A percentile compares a stretch with the other conserved stretches of the same genome.
phyloP scores from a whole-genome alignment of 1,140 invertebrate genomes.

The Sipha flava region DNA sequence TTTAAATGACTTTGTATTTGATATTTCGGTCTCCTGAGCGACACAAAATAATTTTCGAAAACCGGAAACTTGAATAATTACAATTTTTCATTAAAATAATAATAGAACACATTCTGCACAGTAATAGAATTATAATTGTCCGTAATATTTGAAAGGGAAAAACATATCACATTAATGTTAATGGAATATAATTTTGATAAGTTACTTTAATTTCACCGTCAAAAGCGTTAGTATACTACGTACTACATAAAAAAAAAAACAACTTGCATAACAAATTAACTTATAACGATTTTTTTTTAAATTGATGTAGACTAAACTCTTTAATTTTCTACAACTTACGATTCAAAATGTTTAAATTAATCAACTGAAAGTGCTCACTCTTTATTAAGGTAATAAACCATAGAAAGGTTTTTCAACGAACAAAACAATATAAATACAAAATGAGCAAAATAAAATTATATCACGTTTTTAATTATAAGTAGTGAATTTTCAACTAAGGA shows the following conservation, averaged over 20 bases:
- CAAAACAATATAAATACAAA: neutral
- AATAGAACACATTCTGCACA: no score
- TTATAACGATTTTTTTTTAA: neutral
- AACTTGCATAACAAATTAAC: no score
- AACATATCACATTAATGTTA: no score
- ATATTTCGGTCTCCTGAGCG: neutral
- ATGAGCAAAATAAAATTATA: neutral
- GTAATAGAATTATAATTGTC: no score
- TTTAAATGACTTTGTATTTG: neutral
- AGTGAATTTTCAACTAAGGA: neutral
- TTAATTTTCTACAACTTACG: neutral
- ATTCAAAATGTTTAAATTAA: neutral
- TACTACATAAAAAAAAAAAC: no score
- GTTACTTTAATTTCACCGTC: no score
- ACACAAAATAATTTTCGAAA: neutral
- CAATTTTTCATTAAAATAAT: neutral
- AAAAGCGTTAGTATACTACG: no score
- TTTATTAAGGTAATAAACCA: neutral
- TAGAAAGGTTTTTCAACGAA: neutral
- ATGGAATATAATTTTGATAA: no score
- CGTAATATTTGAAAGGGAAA: no score
- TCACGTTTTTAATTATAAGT: slow-evolving; percentile 17
- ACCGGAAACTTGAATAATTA: neutral
- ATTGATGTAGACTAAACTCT: neutral
- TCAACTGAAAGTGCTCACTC: neutral